phyloP scores from a whole-genome alignment of 2,113 vertebrate species.

The Ctenomys sociabilis region DNA sequence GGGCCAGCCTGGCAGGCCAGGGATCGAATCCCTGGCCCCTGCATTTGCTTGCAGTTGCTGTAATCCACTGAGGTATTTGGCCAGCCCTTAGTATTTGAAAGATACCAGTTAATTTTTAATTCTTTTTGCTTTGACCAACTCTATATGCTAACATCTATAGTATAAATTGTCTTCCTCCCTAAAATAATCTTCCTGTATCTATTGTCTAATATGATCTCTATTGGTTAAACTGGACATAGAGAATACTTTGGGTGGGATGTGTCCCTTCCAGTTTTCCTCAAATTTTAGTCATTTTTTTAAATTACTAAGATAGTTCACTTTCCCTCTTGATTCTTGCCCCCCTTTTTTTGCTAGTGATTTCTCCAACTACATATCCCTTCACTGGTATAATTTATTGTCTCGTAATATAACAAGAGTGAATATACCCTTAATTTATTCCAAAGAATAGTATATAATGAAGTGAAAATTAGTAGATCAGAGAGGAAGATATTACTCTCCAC shows the following conservation, averaged over 20 bases:
- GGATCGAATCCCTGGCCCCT: no score
- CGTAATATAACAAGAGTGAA: background rate
- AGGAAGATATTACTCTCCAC: background rate
- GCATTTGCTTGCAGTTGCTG: no score
- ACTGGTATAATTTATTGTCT: background rate
- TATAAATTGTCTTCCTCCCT: background rate
- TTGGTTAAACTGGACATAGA: background rate
- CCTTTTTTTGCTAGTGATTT: background rate
- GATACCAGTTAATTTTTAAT: no score
- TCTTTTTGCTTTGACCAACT: no score
- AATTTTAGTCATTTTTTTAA: background rate
- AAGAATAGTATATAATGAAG: background rate
- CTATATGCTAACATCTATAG: no score
- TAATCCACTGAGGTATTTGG: no score
- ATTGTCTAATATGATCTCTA: background rate
- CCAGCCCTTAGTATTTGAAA: no score
- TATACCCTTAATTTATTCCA: background rate
- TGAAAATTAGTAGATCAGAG: background rate
- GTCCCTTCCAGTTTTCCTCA: background rate
- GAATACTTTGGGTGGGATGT: background rate
- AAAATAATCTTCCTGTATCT: background rate
- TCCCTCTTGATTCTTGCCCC: background rate
- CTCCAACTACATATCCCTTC: background rate
- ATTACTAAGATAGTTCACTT: background rate
- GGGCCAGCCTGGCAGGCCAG: no score